Evolutionary conservation across 2,888 invertebrate genomes (phyloP).

Genomic region (Polyploca ridens): DNA sequence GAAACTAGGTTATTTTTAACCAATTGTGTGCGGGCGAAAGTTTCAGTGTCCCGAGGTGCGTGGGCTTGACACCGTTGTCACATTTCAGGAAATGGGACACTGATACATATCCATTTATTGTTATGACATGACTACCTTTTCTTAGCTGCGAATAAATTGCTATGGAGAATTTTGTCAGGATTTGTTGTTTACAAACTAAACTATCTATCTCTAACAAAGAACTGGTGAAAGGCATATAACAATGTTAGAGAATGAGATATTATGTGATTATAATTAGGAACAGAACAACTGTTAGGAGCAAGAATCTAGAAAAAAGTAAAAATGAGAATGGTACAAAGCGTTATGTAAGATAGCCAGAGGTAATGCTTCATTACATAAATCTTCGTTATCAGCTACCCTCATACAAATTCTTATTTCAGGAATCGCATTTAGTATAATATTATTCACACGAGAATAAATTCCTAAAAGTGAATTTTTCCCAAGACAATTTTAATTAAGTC

Average conservation of each 20-base stretch:
- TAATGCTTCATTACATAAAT: no score
- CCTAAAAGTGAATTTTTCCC: conserved; percentile 6
- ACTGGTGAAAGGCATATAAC: no score
- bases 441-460: conserved; percentile 7
- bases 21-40: no score
- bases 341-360: no score
- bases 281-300: no score
- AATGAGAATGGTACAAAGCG: no score
- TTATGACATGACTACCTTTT: conserved; percentile 3
- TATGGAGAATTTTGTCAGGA: not conserved
- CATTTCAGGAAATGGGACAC: not conserved
- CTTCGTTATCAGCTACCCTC: not conserved
- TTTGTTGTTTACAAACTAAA: no score
- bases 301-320: no score
- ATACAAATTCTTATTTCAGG: not conserved
- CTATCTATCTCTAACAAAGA: no score
- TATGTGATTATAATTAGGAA: no score
- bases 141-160: not conserved
- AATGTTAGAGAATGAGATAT: no score
- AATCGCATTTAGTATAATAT: not conserved
- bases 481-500: conserved; percentile 54
- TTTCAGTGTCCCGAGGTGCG: not conserved
- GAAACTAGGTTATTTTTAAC: not conserved
- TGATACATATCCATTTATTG: not conserved
- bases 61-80: not conserved